Percentiles rank a stretch among this genome's conserved stretches.
phyloP scores from a whole-genome alignment of 2,888 invertebrate genomes.

The Ptilodon capucinus region DNA sequence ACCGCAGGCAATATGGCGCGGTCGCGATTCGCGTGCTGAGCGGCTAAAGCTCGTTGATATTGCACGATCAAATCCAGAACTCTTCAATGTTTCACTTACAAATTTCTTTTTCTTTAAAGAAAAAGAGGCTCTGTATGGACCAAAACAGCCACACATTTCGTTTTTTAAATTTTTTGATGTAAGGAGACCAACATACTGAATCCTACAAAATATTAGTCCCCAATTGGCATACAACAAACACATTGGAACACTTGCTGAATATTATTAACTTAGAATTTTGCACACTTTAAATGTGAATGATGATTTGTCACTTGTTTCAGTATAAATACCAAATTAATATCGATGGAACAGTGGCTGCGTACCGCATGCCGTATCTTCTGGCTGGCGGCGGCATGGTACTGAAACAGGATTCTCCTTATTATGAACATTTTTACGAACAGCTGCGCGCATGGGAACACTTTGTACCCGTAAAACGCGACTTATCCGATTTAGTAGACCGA shows the following conservation, averaged over 20 bases:
- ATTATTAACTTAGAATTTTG: no score
- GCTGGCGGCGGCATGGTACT: constrained; percentile 94
- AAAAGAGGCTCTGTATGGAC: constrained; percentile 92
- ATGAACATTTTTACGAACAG: constrained; percentile 95
- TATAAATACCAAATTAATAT: constrained; percentile 97
- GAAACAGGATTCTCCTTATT: constrained; percentile 96
- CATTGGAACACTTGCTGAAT: no score
- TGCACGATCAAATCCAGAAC: constrained; percentile 85
- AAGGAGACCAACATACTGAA: constrained; percentile 50
- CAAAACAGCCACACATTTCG: constrained; percentile 91
- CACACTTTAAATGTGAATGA: not conserved
- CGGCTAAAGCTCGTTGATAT: constrained; percentile 92
- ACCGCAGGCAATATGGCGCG: constrained; percentile 93
- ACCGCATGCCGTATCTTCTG: constrained; percentile 95
- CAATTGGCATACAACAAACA: no score
- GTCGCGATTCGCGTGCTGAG: constrained; percentile 94
- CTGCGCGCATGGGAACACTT: constrained; percentile 91
- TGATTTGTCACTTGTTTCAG: constrained; percentile 77
- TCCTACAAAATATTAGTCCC: no score
- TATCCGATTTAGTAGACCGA: constrained; percentile 90
- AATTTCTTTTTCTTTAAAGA: constrained; percentile 98
- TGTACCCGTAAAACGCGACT: constrained; percentile 89
- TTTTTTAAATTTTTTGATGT: constrained; percentile 98
- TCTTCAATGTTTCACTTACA: constrained; percentile 95
- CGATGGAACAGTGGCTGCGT: constrained; percentile 98